Evolutionary conservation across 2,888 invertebrate genomes (phyloP).

Genomic region (Drosophila anceps): DNA sequence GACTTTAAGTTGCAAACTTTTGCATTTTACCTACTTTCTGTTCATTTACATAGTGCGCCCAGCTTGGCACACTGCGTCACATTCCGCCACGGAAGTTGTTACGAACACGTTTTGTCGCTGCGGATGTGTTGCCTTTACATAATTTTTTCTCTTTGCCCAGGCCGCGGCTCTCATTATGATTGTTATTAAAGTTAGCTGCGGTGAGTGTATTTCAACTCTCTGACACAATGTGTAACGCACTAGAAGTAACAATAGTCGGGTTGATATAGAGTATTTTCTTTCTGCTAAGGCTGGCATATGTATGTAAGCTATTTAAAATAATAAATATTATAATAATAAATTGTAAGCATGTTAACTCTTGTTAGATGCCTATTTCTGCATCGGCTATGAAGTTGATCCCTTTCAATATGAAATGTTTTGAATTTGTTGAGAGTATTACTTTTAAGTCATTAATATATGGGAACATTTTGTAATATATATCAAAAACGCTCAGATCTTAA

Average conservation of each 20-base stretch:
- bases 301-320: too few species aligned
- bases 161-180: conserved; percentile 53
- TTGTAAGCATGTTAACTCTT: too few species aligned
- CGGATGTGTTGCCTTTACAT: conserved; percentile 50
- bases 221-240: not conserved
- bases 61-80: conserved; percentile 1
- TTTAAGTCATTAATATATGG: too few species aligned
- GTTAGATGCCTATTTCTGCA: too few species aligned
- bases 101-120: conserved; percentile 74
- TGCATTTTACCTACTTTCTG: conserved; percentile 65
- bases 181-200: conserved; percentile 37
- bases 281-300: too few species aligned
- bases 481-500: too few species aligned
- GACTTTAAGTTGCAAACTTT: conserved; percentile 75
- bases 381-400: too few species aligned
- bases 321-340: too few species aligned
- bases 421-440: too few species aligned
- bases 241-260: not conserved
- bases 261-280: not conserved
- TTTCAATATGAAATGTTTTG: too few species aligned
- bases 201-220: not conserved
- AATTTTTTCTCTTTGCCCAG: conserved; percentile 51
- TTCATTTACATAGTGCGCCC: conserved; percentile 18
- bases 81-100: conserved; percentile 66
- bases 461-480: too few species aligned